Percentiles rank a stretch among this genome's conserved stretches.
Evolutionary conservation across 1,140 invertebrate species (phyloP).

Genomic region (Steinernema feltiae): DNA sequence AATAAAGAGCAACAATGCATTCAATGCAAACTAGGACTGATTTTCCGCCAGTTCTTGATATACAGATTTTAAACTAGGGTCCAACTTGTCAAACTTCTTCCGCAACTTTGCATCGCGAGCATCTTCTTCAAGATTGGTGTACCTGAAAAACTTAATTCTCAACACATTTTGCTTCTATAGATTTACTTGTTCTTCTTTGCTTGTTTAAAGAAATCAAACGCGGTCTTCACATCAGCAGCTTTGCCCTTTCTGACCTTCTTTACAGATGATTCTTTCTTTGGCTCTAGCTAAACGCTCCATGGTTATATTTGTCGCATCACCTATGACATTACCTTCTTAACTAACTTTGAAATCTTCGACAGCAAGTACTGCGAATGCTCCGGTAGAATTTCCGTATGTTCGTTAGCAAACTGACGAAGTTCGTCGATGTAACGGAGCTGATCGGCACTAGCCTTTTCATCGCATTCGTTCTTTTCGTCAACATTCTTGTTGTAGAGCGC

Average conservation of each 20-base stretch:
- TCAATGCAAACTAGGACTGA: neutral
- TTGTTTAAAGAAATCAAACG: neutral
- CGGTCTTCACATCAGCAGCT: neutral
- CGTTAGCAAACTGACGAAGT: neutral
- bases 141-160: neutral
- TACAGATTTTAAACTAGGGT: neutral
- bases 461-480: neutral
- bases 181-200: slow-evolving; percentile 4
- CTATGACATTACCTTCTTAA: neutral
- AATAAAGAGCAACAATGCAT: neutral
- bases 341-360: neutral
- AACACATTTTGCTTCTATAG: no score
- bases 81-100: slow-evolving; percentile 9
- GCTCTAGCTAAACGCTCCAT: neutral
- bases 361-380: neutral
- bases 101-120: neutral
- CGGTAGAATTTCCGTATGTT: neutral
- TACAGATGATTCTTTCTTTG: neutral
- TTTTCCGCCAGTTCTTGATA: neutral
- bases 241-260: neutral
- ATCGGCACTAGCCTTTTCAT: neutral
- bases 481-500: neutral
- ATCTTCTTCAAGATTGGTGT: neutral
- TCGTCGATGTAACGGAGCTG: neutral
- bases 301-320: no score